Evolutionary conservation across 1,140 invertebrate genomes (phyloP).

Genomic region (Bombus cullumanus): DNA sequence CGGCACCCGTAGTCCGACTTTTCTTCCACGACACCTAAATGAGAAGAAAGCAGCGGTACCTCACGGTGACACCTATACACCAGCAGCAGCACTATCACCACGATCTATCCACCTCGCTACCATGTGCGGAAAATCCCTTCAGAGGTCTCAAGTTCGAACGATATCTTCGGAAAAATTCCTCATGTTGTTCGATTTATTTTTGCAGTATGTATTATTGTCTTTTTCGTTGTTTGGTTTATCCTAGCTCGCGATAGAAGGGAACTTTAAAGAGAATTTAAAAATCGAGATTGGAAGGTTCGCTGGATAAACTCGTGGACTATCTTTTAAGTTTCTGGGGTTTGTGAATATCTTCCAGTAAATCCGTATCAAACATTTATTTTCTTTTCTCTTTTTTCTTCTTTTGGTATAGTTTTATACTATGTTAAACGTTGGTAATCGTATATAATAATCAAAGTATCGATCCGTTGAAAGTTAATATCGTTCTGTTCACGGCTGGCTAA

Average conservation of each 20-base stretch:
- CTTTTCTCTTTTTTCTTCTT: not conserved
- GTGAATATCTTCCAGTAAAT: not conserved
- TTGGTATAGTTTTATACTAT: not conserved
- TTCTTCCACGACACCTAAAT: no score
- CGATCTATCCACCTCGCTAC: no score
- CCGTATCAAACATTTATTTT: not conserved
- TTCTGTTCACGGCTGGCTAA: not conserved
- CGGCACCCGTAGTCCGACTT: no score
- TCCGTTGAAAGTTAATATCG: conserved; percentile 20
- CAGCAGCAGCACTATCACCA: no score
- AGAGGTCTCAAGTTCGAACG: not conserved
- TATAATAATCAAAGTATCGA: not conserved
- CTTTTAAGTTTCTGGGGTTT: not conserved
- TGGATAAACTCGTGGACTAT: not conserved
- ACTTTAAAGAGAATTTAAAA: not conserved
- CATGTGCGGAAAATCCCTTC: not conserved
- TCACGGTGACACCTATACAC: no score
- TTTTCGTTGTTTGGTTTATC: not conserved
- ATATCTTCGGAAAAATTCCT: conserved; percentile 5
- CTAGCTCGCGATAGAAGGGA: not conserved
- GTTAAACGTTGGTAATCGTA: not conserved
- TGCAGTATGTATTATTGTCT: not conserved
- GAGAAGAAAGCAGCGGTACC: no score
- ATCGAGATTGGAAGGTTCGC: not conserved
- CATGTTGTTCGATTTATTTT: not conserved